A percentile compares a stretch with the other conserved stretches of the same genome.
Evolutionary conservation across 2,888 invertebrate species (phyloP).

Genomic region (Platerodrilus igneus): DNA sequence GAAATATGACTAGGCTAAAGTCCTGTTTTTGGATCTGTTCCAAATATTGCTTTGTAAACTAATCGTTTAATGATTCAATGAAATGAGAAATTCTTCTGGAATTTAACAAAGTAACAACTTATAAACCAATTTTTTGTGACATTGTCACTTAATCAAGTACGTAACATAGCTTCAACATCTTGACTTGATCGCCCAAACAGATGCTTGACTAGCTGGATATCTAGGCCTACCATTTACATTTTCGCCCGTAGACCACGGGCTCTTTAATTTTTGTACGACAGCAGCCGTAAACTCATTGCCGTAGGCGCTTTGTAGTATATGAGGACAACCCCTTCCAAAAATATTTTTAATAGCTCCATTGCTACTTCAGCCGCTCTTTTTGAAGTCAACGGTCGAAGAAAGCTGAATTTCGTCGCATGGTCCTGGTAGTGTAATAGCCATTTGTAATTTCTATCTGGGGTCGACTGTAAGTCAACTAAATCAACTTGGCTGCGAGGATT

Average conservation of each 20-base stretch:
- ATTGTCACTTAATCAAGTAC: too few relatives aligned
- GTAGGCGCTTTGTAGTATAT: constrained; percentile 5
- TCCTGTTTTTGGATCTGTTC: too few relatives aligned
- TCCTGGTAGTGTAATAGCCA: constrained; percentile 12
- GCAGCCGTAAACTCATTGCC: constrained; percentile 18
- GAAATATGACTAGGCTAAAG: too few relatives aligned
- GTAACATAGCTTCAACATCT: constrained; percentile 17
- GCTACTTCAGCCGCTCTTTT: constrained; percentile 20
- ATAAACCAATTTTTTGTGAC: too few relatives aligned
- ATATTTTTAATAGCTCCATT: constrained; percentile 18
- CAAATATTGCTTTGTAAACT: too few relatives aligned
- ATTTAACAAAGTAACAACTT: constrained; percentile 11
- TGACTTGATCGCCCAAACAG: constrained; percentile 15
- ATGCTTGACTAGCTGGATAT: too few relatives aligned
- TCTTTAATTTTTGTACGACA: constrained; percentile 17
- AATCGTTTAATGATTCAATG: constrained; percentile 1
- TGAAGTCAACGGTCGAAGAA: constrained; percentile 15
- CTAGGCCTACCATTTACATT: constrained; percentile 16
- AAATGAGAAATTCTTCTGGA: constrained; percentile 8
- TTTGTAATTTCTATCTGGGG: constrained; percentile 8
- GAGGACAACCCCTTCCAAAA: constrained; percentile 17
- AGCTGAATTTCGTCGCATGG: constrained; percentile 15
- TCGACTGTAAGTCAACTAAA: constrained; percentile 20
- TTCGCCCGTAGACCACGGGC: constrained; percentile 18
- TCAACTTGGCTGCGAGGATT: constrained; percentile 19